A percentile compares a stretch with the other conserved stretches of the same genome.
Evolutionary conservation across 2,797 vertebrate species (phyloP).

Genomic region (Sphenopsis melanotis): DNA sequence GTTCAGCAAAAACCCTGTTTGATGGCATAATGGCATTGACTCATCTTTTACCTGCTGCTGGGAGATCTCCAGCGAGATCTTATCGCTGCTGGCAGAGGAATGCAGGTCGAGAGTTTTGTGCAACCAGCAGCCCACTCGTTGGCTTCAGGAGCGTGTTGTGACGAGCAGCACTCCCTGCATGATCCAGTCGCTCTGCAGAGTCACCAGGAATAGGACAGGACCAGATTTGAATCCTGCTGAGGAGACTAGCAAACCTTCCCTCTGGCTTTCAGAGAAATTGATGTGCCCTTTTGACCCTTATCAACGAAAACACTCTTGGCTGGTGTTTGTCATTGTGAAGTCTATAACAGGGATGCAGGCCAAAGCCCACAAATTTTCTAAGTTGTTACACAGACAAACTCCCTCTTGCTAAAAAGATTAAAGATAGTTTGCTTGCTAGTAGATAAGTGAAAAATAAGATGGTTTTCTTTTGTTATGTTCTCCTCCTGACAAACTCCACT

Average conservation of each 20-base stretch:
- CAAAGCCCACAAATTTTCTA: not conserved
- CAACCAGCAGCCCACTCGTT: slow-evolving; percentile 14
- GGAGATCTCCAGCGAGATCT: not conserved
- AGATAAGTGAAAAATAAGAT: not conserved
- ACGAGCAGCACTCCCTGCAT: not conserved
- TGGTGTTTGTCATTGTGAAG: not conserved
- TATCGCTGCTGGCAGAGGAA: slow-evolving; percentile 8
- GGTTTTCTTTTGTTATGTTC: slow-evolving; percentile 18
- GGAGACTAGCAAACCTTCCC: not conserved
- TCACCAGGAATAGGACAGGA: not conserved
- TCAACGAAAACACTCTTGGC: not conserved
- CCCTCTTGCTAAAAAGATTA: not conserved
- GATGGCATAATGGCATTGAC: slow-evolving; percentile 39
- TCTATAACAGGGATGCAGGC: fast-evolving
- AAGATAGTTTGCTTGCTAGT: not conserved
- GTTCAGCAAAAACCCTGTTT: slow-evolving; percentile 48
- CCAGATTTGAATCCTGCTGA: not conserved
- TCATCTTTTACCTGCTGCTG: slow-evolving; percentile 45
- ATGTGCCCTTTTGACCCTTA: not conserved
- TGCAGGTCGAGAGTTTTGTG: slow-evolving; percentile 27
- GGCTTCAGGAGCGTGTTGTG: not conserved
- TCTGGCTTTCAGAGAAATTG: not conserved
- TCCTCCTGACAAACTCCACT: not conserved
- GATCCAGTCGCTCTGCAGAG: not conserved
- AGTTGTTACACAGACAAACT: not conserved